These are phyloP conservation scores for Cantharis flavilabris DNA, from an alignment of 2,888 invertebrate species.

Conservation along the genomic window DNA sequence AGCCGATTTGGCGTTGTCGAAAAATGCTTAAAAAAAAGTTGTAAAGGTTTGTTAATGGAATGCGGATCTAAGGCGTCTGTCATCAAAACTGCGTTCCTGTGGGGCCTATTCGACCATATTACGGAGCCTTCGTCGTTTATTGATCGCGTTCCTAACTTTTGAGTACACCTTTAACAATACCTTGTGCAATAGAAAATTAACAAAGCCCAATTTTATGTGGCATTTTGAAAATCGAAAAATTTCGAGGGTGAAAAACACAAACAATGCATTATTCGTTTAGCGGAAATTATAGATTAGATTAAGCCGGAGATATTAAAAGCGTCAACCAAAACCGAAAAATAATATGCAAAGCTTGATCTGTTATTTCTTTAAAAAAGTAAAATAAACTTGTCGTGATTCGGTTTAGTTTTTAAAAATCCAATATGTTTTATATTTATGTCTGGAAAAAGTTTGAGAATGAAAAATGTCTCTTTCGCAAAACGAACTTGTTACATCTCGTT, in stretches of 20 bases:
- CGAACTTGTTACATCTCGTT: neutral
- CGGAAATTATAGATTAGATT: neutral
- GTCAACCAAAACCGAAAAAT: neutral
- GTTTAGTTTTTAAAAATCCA: neutral
- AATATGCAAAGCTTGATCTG: neutral
- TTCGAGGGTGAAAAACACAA: neutral
- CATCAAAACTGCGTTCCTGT: slow-evolving; percentile 24
- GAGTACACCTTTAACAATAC: slow-evolving; percentile 19
- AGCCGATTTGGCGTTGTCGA: neutral
- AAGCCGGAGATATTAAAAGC: neutral
- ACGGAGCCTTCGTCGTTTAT: slow-evolving; percentile 22
- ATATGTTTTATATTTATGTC: neutral
- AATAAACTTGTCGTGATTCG: neutral
- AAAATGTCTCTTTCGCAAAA: neutral
- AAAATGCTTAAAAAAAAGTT: slow-evolving; percentile 4
- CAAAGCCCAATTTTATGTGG: slow-evolving; percentile 8
- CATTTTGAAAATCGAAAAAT: neutral
- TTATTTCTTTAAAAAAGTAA: neutral
- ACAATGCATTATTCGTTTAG: neutral
- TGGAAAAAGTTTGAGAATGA: neutral
- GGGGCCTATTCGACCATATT: slow-evolving; percentile 23
- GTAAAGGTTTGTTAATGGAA: slow-evolving; percentile 15
- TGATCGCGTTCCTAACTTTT: slow-evolving; percentile 18
- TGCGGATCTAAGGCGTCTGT: slow-evolving; percentile 17
- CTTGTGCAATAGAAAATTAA: slow-evolving; percentile 16